phyloP scores from a whole-genome alignment of 2,797 vertebrate genomes.

The Sphenodon punctatus region DNA sequence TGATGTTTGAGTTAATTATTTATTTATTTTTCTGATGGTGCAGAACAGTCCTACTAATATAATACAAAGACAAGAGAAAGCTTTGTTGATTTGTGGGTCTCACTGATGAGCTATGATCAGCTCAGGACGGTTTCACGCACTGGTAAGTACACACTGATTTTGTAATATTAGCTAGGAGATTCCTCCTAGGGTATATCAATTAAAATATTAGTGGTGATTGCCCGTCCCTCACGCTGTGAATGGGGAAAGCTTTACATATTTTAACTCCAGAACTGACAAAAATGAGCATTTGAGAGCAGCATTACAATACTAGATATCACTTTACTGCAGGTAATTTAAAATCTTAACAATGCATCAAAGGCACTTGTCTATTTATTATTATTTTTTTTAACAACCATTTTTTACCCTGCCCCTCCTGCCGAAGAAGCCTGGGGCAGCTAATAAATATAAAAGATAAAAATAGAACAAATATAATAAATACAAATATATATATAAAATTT shows the following conservation, averaged over 20 bases:
- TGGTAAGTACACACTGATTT: not conserved
- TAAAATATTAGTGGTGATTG: not conserved
- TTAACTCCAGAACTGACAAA: constrained; percentile 3
- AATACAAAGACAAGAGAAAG: not conserved
- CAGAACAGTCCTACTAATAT: not conserved
- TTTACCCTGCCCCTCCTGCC: too few relatives aligned
- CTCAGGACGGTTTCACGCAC: not conserved
- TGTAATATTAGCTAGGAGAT: not conserved
- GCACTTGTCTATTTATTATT: not conserved
- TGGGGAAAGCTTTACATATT: not conserved
- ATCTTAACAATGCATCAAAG: constrained; percentile 41
- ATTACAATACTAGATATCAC: constrained; percentile 5
- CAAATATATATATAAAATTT: too few relatives aligned
- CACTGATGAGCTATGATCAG: not conserved
- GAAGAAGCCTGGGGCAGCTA: too few relatives aligned
- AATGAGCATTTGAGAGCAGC: not conserved
- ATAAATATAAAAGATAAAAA: too few relatives aligned
- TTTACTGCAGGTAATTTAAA: constrained; percentile 24
- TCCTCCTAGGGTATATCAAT: constrained; percentile 1
- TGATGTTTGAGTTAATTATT: too few relatives aligned
- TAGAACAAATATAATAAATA: too few relatives aligned
- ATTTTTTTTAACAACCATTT: too few relatives aligned
- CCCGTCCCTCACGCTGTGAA: not conserved
- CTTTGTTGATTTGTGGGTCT: not conserved
- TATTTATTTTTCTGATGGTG: not conserved